Evolutionary conservation across 2,113 vertebrate genomes (phyloP), one percentile per base, ranked within the genome.

Genomic region (Sus scrofa): DNA sequence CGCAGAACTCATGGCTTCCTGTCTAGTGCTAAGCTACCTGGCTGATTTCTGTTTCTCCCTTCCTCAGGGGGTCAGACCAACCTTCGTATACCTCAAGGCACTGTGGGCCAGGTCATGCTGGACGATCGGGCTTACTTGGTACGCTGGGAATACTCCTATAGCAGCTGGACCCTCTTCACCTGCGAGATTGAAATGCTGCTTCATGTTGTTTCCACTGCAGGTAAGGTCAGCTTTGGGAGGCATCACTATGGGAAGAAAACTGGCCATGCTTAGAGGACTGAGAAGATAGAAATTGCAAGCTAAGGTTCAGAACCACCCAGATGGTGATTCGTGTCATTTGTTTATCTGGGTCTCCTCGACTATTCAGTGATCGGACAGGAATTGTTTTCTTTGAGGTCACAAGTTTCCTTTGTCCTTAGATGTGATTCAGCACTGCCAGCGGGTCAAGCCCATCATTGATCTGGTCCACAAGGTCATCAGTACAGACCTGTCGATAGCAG

Each of bases 161-260:
- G 99, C 98, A 99, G 99, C 96, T 99, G 99, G 99, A 99, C 99
- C 6, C 99, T 99, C 39, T 99, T 99, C 95, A 99, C 99, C 56
- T 99, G 99, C 2, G 99, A 99, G 98, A 99, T 99, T 91, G 99
- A 99, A 98, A 99, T 99, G 99, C 98, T 99, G 92, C 99, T 99
- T 20, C 99, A 99, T 6, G 99, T 99, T 2, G 99, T 99, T 56
- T 99, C 99, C 0, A 99, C 99, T 34, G 99, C 99, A 98, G 99
- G 99, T 99, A 97, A 98, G 97, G 94, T 68, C 68, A 24, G 1
- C 73, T 73, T 0, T 9, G 32, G 58, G 89, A 71, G n/a, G 34
- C 20, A 12, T 26, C 14, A 19, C 3, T 34, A 0, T 12, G 82
- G 65, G 19, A 39, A 32, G 78, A 15, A 52, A 65, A 52, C 20